These are phyloP conservation scores for Tringa solitaria DNA, from an alignment of 2,113 vertebrate species.

Conservation along the genomic window DNA sequence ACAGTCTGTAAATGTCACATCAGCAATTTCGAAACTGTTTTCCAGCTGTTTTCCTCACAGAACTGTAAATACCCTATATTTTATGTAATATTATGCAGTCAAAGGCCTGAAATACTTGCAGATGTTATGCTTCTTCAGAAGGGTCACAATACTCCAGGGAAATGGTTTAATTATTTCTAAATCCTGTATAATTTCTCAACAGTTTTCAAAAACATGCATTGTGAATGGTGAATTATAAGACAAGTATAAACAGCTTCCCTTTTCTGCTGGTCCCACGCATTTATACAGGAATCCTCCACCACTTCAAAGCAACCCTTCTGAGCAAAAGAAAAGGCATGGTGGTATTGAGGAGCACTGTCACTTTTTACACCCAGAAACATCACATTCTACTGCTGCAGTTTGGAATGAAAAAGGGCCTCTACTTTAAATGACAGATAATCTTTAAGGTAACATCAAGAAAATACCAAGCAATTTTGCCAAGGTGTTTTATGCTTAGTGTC, in stretches of 20 bases:
- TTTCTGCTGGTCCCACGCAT: fast-evolving
- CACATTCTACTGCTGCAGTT: not conserved
- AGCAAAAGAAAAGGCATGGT: not conserved
- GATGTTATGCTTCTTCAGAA: not conserved
- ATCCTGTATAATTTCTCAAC: not conserved
- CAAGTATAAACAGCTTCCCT: fast-evolving
- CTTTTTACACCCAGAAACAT: not conserved
- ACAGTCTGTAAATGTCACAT: not conserved
- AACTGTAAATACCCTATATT: not conserved
- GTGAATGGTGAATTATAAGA: not conserved
- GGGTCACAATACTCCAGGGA: not conserved
- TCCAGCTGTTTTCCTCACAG: not conserved
- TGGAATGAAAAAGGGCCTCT: not conserved
- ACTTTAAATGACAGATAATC: not conserved
- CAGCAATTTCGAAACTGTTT: not conserved
- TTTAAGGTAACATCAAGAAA: not conserved
- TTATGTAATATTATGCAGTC: not conserved
- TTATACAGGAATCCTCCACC: not conserved
- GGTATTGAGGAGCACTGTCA: not conserved
- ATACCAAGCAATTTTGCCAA: not conserved
- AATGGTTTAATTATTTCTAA: not conserved
- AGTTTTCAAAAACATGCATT: not conserved
- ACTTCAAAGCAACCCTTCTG: not conserved
- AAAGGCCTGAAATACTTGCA: not conserved
- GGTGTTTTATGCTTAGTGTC: not conserved